A percentile compares a stretch with the other conserved stretches of the same genome.
These are phyloP conservation scores for Chaetodon auriga DNA, from an alignment of 2,113 vertebrate genomes.

Conservation along the genomic window DNA sequence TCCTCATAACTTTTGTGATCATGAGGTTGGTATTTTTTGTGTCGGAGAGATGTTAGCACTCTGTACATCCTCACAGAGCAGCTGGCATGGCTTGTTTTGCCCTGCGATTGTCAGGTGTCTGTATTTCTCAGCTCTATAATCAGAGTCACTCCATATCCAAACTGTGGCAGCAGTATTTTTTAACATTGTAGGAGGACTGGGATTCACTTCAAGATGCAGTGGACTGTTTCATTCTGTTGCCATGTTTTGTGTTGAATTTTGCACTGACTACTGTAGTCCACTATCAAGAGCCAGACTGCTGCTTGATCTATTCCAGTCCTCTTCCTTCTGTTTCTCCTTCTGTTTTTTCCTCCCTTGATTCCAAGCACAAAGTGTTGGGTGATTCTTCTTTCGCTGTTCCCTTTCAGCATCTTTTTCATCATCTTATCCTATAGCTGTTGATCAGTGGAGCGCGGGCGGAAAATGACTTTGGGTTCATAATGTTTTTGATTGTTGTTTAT, in stretches of 20 bases:
- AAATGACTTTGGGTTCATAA: neutral
- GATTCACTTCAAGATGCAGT: constrained; percentile 60
- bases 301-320: constrained; percentile 62
- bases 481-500: constrained; percentile 7
- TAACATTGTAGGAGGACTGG: constrained; percentile 46
- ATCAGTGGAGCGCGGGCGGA: neutral
- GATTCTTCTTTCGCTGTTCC: constrained; percentile 21
- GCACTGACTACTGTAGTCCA: constrained; percentile 50
- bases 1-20: neutral
- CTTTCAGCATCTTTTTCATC: constrained; percentile 2
- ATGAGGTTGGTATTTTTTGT: neutral
- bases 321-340: constrained; percentile 69
- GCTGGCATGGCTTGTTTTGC: neutral
- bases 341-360: constrained; percentile 49
- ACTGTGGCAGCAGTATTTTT: constrained; percentile 38
- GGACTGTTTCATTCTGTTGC: constrained; percentile 70
- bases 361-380: constrained; percentile 19
- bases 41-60: neutral
- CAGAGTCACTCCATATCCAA: constrained; percentile 42
- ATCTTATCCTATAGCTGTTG: constrained; percentile 11
- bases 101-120: constrained; percentile 22
- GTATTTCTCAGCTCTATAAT: constrained; percentile 34
- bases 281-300: constrained; percentile 63
- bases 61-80: neutral
- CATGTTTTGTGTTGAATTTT: constrained; percentile 66